Evolutionary conservation across 1,140 invertebrate genomes (phyloP).

Genomic region (Tetragonula clypearis): DNA sequence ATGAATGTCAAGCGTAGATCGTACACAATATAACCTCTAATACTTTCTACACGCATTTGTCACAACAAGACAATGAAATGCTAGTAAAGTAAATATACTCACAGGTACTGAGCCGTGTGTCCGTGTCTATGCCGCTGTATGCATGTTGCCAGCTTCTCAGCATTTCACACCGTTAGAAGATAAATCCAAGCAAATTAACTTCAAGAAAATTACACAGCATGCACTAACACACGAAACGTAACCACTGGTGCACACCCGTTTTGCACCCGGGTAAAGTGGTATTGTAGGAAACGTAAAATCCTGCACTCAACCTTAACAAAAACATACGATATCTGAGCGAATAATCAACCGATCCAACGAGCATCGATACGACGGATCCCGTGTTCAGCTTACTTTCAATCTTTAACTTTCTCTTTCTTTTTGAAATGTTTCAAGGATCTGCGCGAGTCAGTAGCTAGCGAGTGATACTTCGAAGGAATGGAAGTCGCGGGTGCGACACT

Average conservation of each 20-base stretch:
- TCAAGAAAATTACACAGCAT: conserved; percentile 52
- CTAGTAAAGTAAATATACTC: conserved; percentile 53
- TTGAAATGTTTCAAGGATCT: conserved; percentile 40
- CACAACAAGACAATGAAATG: neutral
- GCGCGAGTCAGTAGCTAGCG: conserved; percentile 1
- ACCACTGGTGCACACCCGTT: conserved; percentile 33
- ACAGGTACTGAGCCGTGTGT: conserved; percentile 69
- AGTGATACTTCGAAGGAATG: conserved; percentile 7
- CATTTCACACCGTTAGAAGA: conserved; percentile 72
- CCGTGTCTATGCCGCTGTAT: conserved; percentile 67
- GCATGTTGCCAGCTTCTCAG: conserved; percentile 74
- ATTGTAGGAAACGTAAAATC: neutral
- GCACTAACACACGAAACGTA: conserved; percentile 24
- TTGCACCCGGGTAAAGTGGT: conserved; percentile 5
- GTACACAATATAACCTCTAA: conserved; percentile 44
- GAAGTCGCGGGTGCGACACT: conserved; percentile 34
- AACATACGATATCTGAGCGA: neutral
- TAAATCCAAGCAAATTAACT: conserved; percentile 57
- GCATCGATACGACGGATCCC: neutral
- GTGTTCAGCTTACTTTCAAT: neutral
- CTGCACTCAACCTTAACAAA: neutral
- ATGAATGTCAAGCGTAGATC: conserved; percentile 18
- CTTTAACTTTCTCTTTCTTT: conserved; percentile 35
- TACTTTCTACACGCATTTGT: neutral
- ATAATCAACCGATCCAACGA: neutral